Evolutionary conservation across 1,140 invertebrate genomes (phyloP).

Genomic region (Apis dorsata): DNA sequence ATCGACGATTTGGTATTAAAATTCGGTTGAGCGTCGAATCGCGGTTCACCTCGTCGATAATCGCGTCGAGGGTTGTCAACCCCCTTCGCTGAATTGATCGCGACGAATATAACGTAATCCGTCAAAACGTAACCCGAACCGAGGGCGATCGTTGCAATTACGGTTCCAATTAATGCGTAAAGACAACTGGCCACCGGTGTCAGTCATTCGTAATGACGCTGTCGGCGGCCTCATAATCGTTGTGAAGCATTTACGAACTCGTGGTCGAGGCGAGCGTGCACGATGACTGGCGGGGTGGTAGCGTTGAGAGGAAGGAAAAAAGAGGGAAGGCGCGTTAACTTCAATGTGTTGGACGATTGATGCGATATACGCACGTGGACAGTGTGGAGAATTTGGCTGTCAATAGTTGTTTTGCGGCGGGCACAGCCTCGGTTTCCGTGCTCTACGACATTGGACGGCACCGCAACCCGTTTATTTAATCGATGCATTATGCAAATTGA

Average conservation of each 20-base stretch:
- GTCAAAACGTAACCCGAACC: conserved; percentile 22
- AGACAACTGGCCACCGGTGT: conserved; percentile 38
- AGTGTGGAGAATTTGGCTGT: conserved; percentile 62
- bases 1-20: neutral
- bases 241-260: conserved; percentile 16
- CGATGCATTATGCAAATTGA: conserved; percentile 74
- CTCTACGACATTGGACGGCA: conserved; percentile 60
- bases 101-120: neutral
- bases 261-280: neutral
- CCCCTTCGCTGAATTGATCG: neutral
- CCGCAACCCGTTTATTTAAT: conserved; percentile 69
- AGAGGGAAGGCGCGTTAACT: conserved; percentile 52
- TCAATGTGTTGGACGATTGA: conserved; percentile 24
- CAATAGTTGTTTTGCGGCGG: conserved; percentile 67
- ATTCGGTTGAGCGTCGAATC: neutral
- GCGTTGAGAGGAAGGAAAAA: no score
- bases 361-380: conserved; percentile 28
- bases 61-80: neutral
- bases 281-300: neutral
- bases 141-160: conserved; percentile 34
- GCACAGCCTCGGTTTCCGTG: conserved; percentile 24
- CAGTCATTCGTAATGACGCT: conserved; percentile 41
- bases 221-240: conserved; percentile 52
- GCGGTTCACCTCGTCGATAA: neutral
- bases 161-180: conserved; percentile 52